A percentile compares a stretch with the other conserved stretches of the same genome.
Evolutionary conservation across 1,140 invertebrate species (phyloP).

Genomic region (Sipha flava): DNA sequence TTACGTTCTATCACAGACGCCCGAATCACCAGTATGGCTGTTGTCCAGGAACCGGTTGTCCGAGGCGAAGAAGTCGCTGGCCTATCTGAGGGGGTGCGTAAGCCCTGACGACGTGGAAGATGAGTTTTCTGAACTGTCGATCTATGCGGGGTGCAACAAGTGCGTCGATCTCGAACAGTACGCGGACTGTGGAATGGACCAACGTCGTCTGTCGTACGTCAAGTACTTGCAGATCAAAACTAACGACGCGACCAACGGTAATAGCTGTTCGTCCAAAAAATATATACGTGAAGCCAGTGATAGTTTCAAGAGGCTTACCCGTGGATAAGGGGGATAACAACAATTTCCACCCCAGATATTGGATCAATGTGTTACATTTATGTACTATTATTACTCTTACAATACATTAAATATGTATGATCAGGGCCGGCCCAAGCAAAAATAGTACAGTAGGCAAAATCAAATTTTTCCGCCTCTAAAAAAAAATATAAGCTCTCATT

Average conservation of each 20-base stretch:
- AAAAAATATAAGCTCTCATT: no score
- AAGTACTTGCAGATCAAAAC: slow-evolving; percentile 13
- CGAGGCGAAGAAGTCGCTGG: slow-evolving; percentile 46
- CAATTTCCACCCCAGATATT: no score
- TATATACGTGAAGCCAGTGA: background rate
- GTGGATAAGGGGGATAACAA: no score
- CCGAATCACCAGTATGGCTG: slow-evolving; percentile 59
- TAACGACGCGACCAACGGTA: background rate
- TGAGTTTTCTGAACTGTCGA: slow-evolving; percentile 46
- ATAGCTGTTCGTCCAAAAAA: background rate
- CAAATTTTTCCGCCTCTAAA: no score
- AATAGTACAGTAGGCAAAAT: no score
- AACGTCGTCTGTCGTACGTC: slow-evolving; percentile 7
- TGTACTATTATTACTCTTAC: no score
- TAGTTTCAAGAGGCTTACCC: no score
- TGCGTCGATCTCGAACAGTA: slow-evolving; percentile 2
- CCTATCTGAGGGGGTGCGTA: slow-evolving; percentile 48
- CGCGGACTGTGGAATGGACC: background rate
- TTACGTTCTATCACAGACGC: no score
- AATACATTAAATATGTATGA: no score
- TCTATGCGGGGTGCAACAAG: slow-evolving; percentile 34
- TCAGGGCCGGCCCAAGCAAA: no score
- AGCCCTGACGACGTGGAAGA: slow-evolving; percentile 44
- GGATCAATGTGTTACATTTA: no score
- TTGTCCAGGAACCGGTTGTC: slow-evolving; percentile 46